Percentiles rank a stretch among this genome's conserved stretches.
phyloP scores from a whole-genome alignment of 2,888 invertebrate species.

The Thumatha senex region DNA sequence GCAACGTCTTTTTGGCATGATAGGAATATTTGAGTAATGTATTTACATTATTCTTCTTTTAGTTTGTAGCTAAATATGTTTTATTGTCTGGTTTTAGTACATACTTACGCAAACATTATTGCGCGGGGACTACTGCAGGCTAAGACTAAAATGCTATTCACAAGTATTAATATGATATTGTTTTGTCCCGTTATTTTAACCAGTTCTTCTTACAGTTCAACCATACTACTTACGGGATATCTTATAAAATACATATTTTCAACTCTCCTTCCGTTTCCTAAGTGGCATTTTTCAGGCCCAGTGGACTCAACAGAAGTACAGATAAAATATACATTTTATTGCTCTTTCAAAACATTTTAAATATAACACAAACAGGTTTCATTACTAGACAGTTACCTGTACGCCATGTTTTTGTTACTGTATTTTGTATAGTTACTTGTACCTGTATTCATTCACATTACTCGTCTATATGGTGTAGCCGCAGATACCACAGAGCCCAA shows the following conservation, averaged over 20 bases:
- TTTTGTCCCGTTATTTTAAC: background rate
- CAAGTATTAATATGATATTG: background rate
- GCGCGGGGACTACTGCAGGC: background rate
- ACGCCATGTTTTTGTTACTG: background rate
- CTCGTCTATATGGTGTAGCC: too few species aligned
- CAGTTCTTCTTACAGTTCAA: background rate
- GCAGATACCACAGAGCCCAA: too few species aligned
- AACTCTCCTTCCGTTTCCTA: background rate
- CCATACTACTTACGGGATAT: background rate
- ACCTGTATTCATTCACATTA: too few species aligned
- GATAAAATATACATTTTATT: conserved; percentile 6
- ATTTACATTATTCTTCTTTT: background rate
- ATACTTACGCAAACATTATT: background rate
- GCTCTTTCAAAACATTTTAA: background rate
- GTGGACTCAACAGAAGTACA: too few species aligned
- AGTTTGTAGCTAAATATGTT: background rate
- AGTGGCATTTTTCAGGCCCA: background rate
- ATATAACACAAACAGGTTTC: background rate
- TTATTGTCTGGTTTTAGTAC: background rate
- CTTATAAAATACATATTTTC: background rate
- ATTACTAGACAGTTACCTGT: background rate
- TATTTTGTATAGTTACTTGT: too few species aligned
- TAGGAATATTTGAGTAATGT: too few species aligned
- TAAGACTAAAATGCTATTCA: background rate
- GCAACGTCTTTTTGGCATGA: too few species aligned